Conservation (phyloP, 2,888 invertebrate species). For the Melieria crassipennis region DNA sequence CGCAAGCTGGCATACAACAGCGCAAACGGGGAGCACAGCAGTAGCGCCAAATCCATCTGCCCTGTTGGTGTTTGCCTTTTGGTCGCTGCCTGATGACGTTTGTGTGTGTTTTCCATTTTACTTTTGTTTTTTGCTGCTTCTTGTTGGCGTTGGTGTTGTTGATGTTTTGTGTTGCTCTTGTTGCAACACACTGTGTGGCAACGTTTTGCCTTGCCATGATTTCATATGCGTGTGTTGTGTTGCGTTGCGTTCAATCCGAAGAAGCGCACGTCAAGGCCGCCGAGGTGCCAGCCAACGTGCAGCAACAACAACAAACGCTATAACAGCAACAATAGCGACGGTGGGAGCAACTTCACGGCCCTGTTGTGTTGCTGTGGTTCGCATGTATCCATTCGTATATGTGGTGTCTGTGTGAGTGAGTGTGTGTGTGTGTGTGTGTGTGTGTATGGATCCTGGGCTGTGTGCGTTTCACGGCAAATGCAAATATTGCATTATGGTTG, state of each 20-base stretch:
- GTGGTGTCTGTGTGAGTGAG: too few species aligned
- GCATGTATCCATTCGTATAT: slow-evolving; percentile 7
- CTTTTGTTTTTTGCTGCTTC: slow-evolving; percentile 14
- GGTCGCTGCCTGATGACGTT: slow-evolving; percentile 19
- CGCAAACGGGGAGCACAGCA: too few species aligned
- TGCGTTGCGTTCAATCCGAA: too few species aligned
- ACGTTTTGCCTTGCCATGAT: too few species aligned
- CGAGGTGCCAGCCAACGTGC: too few species aligned
- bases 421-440: not conserved
- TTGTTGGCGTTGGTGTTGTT: not conserved
- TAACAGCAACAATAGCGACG: too few species aligned
- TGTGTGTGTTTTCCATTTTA: slow-evolving; percentile 8
- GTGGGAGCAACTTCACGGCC: not conserved
- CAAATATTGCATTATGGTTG: slow-evolving; percentile 11
- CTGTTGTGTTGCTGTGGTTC: slow-evolving; percentile 25
- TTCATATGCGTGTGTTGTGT: too few species aligned
- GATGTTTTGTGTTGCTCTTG: slow-evolving; percentile 15
- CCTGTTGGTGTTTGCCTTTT: slow-evolving; percentile 9
- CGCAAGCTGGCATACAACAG: too few species aligned
- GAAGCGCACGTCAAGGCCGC: too few species aligned
- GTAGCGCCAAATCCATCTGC: not conserved
- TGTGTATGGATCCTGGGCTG: not conserved
- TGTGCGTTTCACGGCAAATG: slow-evolving; percentile 1
- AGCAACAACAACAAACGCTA: too few species aligned
- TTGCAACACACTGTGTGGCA: slow-evolving; percentile 18